Evolutionary conservation across 2,888 invertebrate genomes (phyloP), one percentile per base, ranked within the genome.

Genomic region (Lycia hirtaria): DNA sequence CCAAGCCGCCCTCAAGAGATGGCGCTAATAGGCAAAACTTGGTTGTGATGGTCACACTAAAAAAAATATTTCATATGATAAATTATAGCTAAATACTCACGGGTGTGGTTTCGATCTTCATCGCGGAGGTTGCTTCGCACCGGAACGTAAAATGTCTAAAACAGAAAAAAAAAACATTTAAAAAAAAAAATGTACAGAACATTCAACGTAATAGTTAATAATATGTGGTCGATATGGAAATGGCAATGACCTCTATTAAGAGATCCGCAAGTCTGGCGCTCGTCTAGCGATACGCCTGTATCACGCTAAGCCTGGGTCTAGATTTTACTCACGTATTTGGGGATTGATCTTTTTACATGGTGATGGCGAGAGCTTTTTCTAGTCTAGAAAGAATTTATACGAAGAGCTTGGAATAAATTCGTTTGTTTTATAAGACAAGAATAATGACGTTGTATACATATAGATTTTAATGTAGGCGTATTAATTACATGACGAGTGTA

Each of bases 101-200:
- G 87, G 87, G 83, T 88, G 85, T 82, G 81, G 83, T 82, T 73
- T 82, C 79, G 72, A 76, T 73, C 69, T 77, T 72, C 89, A 87
- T 89, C 65, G 60, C 59, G 72, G 69, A 66, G 65, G 65, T 71
- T 73, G 68, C 73, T 67, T 69, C 65, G 71, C 69, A 71, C 75
- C 72, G 79, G 72, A 81, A 82, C 76, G 80, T 71, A 69, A 54
- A 84, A 76, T 74, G 86, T 86, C 88, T 88, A 87, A 53, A 87
- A 71, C 75, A 76, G 71, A 69, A 65, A n/a, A n/a, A n/a, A 73
- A 61, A 66, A 64, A 1, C 1, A 10, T 9, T n/a, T n/a, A 26
- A 47, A 7, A 43, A 30, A 30, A 17, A 3, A 19, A 33, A 17
- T 3, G 5, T 26, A 26, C 6, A 14, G 14, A n/a, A 22, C 14